These are phyloP conservation scores for Channa striata DNA, from an alignment of 2,797 vertebrate species.

Conservation along the genomic window DNA sequence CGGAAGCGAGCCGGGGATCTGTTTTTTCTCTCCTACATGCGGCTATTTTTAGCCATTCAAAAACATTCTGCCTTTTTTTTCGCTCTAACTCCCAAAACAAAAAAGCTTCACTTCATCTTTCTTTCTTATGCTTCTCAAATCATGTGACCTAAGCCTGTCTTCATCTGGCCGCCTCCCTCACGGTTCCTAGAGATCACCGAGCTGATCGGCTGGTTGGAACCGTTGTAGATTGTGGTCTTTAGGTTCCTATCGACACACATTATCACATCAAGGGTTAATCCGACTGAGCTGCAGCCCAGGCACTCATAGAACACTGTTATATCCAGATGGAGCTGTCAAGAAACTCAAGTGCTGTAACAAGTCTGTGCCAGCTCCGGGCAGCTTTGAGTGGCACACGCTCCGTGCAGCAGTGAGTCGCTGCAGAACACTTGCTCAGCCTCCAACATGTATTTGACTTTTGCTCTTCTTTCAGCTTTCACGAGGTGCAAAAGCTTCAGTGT, in stretches of 20 bases:
- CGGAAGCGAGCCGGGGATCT: constrained; percentile 10
- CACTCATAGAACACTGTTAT: constrained; percentile 22
- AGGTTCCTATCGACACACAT: constrained; percentile 36
- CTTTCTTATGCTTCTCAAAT: constrained; percentile 1
- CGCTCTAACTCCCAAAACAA: constrained; percentile 4
- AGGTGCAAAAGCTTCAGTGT: not conserved
- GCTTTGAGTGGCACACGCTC: constrained; percentile 20
- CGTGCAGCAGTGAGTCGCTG: constrained; percentile 19
- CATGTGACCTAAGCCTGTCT: constrained; percentile 3
- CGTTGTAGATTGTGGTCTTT: constrained; percentile 15
- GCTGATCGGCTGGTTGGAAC: constrained; percentile 24
- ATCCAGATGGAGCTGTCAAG: constrained; percentile 56
- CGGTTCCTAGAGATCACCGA: constrained; percentile 26
- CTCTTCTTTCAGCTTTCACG: not conserved
- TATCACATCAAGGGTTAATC: constrained; percentile 60
- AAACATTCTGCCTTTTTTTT: constrained; percentile 35
- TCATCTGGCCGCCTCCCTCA: not conserved
- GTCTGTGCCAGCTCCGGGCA: constrained; percentile 17
- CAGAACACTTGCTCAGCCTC: constrained; percentile 32
- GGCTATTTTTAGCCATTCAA: constrained; percentile 40
- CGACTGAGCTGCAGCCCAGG: constrained; percentile 30
- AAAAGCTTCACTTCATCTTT: constrained; percentile 25
- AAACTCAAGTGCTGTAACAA: constrained; percentile 35
- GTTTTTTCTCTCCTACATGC: constrained; percentile 28
- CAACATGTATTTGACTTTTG: constrained; percentile 21